These are phyloP conservation scores for Merluccius polli DNA, from an alignment of 2,797 vertebrate species.

Conservation along the genomic window DNA sequence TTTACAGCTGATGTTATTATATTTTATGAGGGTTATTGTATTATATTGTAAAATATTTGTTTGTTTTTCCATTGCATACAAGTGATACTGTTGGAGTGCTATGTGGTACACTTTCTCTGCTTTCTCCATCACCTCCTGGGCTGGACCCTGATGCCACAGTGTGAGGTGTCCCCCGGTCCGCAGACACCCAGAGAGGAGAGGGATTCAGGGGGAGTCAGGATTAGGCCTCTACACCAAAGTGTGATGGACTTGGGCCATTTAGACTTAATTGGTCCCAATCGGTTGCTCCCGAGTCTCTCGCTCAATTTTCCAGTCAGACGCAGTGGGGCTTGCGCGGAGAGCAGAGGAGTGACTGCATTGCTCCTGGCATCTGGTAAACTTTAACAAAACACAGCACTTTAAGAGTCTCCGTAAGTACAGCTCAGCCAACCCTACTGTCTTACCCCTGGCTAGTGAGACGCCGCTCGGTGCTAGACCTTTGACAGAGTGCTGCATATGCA, in stretches of 20 bases:
- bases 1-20: too few species aligned
- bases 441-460: slow-evolving; percentile 15
- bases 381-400: slow-evolving; percentile 52
- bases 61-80: too few species aligned
- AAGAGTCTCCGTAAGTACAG: slow-evolving; percentile 48
- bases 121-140: too few species aligned
- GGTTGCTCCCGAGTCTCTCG: slow-evolving; percentile 60
- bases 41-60: too few species aligned
- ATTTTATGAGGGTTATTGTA: too few species aligned
- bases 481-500: slow-evolving; percentile 8
- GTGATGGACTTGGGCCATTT: slow-evolving; percentile 68
- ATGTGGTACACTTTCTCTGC: too few species aligned
- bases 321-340: slow-evolving; percentile 53
- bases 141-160: too few species aligned
- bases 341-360: slow-evolving; percentile 68
- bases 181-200: too few species aligned
- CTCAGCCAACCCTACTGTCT: slow-evolving; percentile 39
- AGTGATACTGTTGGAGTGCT: too few species aligned
- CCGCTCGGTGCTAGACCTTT: slow-evolving; percentile 18
- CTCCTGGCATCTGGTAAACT: slow-evolving; percentile 67
- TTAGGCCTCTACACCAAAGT: slow-evolving; percentile 54
- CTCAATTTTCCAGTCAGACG: slow-evolving; percentile 56
- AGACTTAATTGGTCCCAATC: slow-evolving; percentile 64
- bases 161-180: too few species aligned
- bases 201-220: slow-evolving; percentile 20